Evolutionary conservation across 2,888 invertebrate species (phyloP), one percentile per base, ranked within the genome.

Genomic region (Phengaris alcon): DNA sequence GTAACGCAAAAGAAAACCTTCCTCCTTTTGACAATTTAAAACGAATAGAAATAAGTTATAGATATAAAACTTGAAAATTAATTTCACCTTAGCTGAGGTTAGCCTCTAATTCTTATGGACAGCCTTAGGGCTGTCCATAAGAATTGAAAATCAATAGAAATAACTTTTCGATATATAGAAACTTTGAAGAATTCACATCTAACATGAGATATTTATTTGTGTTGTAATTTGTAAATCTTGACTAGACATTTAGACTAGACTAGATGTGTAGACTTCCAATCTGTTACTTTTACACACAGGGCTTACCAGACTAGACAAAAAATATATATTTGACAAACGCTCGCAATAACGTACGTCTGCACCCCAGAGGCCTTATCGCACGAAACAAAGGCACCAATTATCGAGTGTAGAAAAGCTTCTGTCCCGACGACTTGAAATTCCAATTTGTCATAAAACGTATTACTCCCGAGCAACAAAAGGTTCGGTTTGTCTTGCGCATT

Each of bases 381-480:
- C 68, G 35, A 72, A 54, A 72, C 72, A 72, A 72, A 72, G 72
- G 55, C 70, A 83, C 81, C 80, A 83, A 83, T 84, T 82, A 82
- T 82, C 79, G 81, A 83, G 79, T 79, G 78, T 79, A 80, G 81
- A 83, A 81, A 79, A 79, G 80, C 77, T 76, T 79, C 82, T 83
- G 88, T 86, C 87, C 80, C 79, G 76, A 78, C 80, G 82, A 83
- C 82, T 85, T 84, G 84, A 85, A 86, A 83, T 86, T 86, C 82
- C 88, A 89, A 90, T 89, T 89, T 89, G 88, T 89, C 88, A 88
- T 87, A 87, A 84, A 86, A 87, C 84, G 84, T 86, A 89, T 87
- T 87, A 87, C 84, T 82, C 79, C 35, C 78, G 79, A 79, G 79
- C 79, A 83, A 88, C 87, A 87, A 88, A 85, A 83, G 85, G 79